These are phyloP conservation scores for Cerceris ruficornis DNA, from an alignment of 2,888 invertebrate genomes.

Conservation along the genomic window DNA sequence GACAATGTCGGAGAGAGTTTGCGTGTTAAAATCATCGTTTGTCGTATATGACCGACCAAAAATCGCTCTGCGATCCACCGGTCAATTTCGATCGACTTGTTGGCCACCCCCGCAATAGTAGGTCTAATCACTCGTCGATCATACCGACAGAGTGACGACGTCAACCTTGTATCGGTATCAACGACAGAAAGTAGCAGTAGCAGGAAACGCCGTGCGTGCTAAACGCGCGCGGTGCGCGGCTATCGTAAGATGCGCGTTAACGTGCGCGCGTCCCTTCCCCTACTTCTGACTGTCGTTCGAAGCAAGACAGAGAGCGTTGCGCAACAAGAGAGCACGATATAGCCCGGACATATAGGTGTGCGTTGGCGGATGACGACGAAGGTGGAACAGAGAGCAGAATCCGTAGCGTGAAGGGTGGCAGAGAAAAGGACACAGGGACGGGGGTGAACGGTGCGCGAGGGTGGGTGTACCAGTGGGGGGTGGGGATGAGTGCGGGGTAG, in stretches of 20 bases:
- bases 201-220: constrained; percentile 45
- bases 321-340: constrained; percentile 23
- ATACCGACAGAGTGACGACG: constrained; percentile 35
- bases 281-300: too few species aligned
- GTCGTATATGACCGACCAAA: neutral
- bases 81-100: neutral
- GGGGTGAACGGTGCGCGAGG: constrained; percentile 7
- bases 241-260: constrained; percentile 76
- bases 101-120: too few species aligned
- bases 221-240: constrained; percentile 59
- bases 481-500: too few species aligned
- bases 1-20: too few species aligned
- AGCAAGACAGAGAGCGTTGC: constrained; percentile 19
- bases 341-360: constrained; percentile 16
- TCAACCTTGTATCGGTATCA: constrained; percentile 28
- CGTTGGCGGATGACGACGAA: constrained; percentile 56
- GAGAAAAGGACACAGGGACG: constrained; percentile 12
- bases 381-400: constrained; percentile 51
- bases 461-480: too few species aligned
- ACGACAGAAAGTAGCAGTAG: constrained; percentile 29
- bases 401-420: constrained; percentile 49
- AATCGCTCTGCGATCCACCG: neutral
- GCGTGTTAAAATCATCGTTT: too few species aligned
- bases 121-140: too few species aligned
- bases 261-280: constrained; percentile 50